Base-by-base conservation (phyloP, 2,797 vertebrate species). In the Leuciscus waleckii region DNA sequence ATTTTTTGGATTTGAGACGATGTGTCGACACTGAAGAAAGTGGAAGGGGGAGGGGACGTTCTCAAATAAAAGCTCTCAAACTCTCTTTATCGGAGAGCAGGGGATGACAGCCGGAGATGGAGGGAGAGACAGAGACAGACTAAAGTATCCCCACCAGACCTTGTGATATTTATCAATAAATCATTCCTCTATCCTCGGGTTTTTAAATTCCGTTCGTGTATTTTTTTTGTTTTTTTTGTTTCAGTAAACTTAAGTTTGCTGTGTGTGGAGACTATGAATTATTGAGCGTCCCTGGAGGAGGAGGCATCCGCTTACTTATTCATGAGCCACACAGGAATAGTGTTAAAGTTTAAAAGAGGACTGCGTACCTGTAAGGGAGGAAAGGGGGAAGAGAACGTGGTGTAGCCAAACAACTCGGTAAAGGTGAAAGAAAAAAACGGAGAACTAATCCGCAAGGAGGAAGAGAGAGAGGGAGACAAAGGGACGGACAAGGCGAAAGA, bases 301-400 rank as follows among this genome's bases (percentile, higher is more conserved):
- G 76, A 80, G 82, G 91, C 93, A 92, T 92, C 91, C 91, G 92
- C 94, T 96, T 94, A 95, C 94, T 96, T 96, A 96, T 96, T 96
- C 96, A 96, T 97, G 95, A 95, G 91, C 92, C 94, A 93, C 94
- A 76, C 91, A 94, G 95, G 94, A 95, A 95, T 95, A 95, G 91
- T 93, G 94, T 91, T 94, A 91, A 94, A 96, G 93, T 96, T 96
- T 96, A 95, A 96, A 94, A 93, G 73, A 79, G 86, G 87, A 90
- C 89, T 90, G 92, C 85, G 90, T 91, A 95, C 93, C 93, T 93
- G 90, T 88, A 74, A 90, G 90, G 90, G 88, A 92, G 89, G 61
- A 83, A 88, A 87, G 63, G 86, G 23, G 65, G 75, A 80, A 71
- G 37, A 21, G 63, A 56, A 81, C 39, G 81, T 69, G 61, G 61